Conservation (phyloP, 2,888 invertebrate genomes). For the Lottia scabra region DNA sequence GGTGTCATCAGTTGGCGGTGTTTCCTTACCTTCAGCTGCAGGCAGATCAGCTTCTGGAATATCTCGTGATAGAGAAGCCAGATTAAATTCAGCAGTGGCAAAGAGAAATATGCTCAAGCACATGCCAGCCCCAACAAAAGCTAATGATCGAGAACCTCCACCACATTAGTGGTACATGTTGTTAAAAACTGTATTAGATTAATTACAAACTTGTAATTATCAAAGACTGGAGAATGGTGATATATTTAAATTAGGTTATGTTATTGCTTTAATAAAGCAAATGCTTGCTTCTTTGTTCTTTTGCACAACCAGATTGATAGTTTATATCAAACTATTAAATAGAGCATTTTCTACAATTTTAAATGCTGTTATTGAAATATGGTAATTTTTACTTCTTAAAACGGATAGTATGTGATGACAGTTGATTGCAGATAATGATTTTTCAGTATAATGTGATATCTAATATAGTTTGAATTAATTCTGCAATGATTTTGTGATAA, state of each 20-base stretch:
- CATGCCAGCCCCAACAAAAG: conserved; percentile 56
- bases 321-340: too few relatives aligned
- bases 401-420: too few relatives aligned
- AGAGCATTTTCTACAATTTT: too few relatives aligned
- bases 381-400: too few relatives aligned
- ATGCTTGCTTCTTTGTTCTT: background rate
- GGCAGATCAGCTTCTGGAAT: conserved; percentile 40
- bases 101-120: conserved; percentile 65
- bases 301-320: background rate
- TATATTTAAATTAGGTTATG: too few relatives aligned
- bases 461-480: too few relatives aligned
- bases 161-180: conserved; percentile 44
- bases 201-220: background rate
- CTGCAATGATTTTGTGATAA: too few relatives aligned
- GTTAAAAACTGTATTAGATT: too few relatives aligned
- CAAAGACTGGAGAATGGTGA: conserved; percentile 3
- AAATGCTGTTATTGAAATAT: too few relatives aligned
- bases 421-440: too few relatives aligned
- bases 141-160: conserved; percentile 61
- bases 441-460: too few relatives aligned
- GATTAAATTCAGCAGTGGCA: conserved; percentile 56
- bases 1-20: conserved; percentile 30
- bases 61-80: conserved; percentile 38
- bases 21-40: conserved; percentile 40
- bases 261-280: background rate